Evolutionary conservation across 1,140 invertebrate genomes (phyloP).

Genomic region (Archegozetes longisetosus): DNA sequence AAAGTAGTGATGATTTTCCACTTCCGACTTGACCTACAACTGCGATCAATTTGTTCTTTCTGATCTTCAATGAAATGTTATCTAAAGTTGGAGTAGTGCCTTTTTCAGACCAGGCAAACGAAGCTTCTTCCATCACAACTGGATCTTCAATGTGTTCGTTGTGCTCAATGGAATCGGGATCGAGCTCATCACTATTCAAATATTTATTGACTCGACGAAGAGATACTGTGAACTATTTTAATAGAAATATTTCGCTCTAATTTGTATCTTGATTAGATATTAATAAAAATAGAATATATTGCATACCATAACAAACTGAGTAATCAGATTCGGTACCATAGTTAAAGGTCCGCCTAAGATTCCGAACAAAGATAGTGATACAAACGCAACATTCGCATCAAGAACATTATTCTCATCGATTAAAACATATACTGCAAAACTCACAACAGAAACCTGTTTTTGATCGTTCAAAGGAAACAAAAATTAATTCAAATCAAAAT

Average conservation of each 20-base stretch:
- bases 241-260: too few species aligned
- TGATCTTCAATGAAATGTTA: conserved; percentile 14
- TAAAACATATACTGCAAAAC: conserved; percentile 20
- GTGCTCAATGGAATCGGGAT: conserved; percentile 24
- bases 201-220: conserved; percentile 21
- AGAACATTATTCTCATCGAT: conserved; percentile 24
- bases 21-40: conserved; percentile 33
- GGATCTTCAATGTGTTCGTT: conserved; percentile 12
- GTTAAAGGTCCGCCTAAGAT: conserved; percentile 36
- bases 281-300: too few species aligned
- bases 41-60: conserved; percentile 26
- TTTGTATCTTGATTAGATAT: not conserved
- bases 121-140: conserved; percentile 31
- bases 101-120: conserved; percentile 33
- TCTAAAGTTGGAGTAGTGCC: conserved; percentile 6
- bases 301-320: conserved; percentile 18
- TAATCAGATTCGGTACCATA: conserved; percentile 34
- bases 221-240: conserved; percentile 14
- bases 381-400: conserved; percentile 38
- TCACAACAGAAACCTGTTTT: conserved; percentile 12
- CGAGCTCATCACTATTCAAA: conserved; percentile 21
- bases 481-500: too few species aligned
- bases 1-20: conserved; percentile 35
- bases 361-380: conserved; percentile 38
- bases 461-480: too few species aligned